Evolutionary conservation across 2,888 invertebrate genomes (phyloP), one percentile per base, ranked within the genome.

Genomic region (Coenonympha arcania): DNA sequence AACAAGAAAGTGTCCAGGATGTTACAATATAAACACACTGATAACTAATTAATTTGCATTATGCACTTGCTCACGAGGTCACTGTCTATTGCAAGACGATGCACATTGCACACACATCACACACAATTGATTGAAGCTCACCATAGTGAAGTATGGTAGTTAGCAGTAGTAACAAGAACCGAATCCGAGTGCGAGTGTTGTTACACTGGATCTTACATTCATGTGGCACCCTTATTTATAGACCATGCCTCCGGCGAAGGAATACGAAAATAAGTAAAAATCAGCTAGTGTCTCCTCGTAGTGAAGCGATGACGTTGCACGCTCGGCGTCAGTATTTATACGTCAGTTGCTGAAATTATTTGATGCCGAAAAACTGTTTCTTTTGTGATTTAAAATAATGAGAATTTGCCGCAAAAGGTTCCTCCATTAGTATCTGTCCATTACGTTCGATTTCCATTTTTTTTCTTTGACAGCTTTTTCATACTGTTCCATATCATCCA

Each of bases 111-210:
- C 52, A 50, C 48, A 55, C 57, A 33, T 13, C 11, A 6, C 5
- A 49, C 58, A 39, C 26, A 36, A 45, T 31, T 42, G 47, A 60
- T 59, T 56, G 33, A 8, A 22, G 64, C 85, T 86, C 83, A 86
- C 85, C 85, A 86, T 84, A 68, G 61, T 78, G 71, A 61, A n/a
- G n/a, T 56, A 68, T 63, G 69, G 65, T 72, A 68, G 76, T 74
- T 73, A 73, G 66, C 70, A 72, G 79, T 71, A 64, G 81, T 79
- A 82, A 85, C 81, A 82, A 82, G 85, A 85, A 86, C 86, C 73
- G 82, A 82, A 81, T 75, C 75, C 73, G 84, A 80, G 82, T 84
- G 86, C 86, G 86, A 84, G 83, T 86, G 84, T 72, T 79, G 79
- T 83, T 83, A 85, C 86, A 86, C 86, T 86, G 79, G 73, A 75